Conservation (phyloP, 2,888 invertebrate species). For the Himalopsyche tibetana region DNA sequence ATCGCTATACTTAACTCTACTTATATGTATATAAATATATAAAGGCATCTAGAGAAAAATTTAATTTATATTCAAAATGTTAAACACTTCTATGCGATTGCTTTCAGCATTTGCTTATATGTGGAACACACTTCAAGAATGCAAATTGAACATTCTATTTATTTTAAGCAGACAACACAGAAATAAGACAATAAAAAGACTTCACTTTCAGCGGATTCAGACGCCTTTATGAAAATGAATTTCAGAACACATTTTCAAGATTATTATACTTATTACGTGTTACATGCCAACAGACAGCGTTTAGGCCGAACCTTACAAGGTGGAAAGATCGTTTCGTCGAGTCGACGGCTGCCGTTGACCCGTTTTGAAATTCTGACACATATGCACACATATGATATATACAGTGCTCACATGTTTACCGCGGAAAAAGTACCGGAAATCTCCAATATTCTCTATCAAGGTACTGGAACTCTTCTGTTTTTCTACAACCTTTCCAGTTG, state of each 20-base stretch:
- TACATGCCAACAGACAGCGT: slow-evolving; percentile 45
- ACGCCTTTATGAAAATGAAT: slow-evolving; percentile 60
- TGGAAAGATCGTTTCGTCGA: slow-evolving; percentile 6
- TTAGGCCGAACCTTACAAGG: slow-evolving; percentile 45
- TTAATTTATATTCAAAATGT: slow-evolving; percentile 66
- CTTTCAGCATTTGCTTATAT: slow-evolving; percentile 65
- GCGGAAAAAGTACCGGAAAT: slow-evolving; percentile 2
- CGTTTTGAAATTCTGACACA: slow-evolving; percentile 4
- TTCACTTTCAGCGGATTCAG: slow-evolving; percentile 63
- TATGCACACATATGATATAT: slow-evolving; percentile 5
- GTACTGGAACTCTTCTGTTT: slow-evolving; percentile 34
- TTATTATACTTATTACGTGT: slow-evolving; percentile 30
- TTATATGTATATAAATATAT: slow-evolving; percentile 63
- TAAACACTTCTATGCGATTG: slow-evolving; percentile 66
- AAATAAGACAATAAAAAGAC: slow-evolving; percentile 62
- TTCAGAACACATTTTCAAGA: slow-evolving; percentile 44
- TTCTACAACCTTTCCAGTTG: slow-evolving; percentile 31
- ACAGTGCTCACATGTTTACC: background rate
- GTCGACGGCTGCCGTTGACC: slow-evolving; percentile 19
- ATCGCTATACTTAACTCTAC: slow-evolving; percentile 36
- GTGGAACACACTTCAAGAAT: slow-evolving; percentile 66
- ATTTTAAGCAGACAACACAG: slow-evolving; percentile 65
- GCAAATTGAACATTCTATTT: slow-evolving; percentile 61
- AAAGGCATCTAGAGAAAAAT: slow-evolving; percentile 66
- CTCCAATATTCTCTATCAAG: slow-evolving; percentile 27